Evolutionary conservation across 2,113 vertebrate species (phyloP).

Genomic region (Okapia johnstoni): DNA sequence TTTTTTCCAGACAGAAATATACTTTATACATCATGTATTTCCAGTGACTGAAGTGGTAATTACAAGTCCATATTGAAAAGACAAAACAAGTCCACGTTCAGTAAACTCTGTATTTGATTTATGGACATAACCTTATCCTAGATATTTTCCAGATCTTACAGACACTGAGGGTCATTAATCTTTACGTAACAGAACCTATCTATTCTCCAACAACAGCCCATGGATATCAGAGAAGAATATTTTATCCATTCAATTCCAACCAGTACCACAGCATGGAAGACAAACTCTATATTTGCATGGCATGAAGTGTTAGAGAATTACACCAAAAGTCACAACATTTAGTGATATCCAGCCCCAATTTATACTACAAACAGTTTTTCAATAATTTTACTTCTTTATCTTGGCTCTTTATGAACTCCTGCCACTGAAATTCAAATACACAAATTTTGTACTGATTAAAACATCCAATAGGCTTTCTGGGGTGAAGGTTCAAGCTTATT

Average conservation of each 20-base stretch:
- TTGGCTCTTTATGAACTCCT: background rate
- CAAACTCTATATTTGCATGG: background rate
- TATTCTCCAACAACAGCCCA: background rate
- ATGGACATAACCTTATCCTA: background rate
- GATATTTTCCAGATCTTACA: background rate
- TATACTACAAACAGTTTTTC: background rate
- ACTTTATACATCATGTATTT: background rate
- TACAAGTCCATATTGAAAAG: background rate
- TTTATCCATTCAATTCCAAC: background rate
- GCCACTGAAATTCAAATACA: background rate
- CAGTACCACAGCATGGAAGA: background rate
- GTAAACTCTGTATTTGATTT: background rate
- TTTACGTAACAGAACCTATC: background rate
- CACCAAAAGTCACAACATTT: background rate
- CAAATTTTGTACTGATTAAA: background rate
- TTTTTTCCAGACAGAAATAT: background rate
- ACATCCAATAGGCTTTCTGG: background rate
- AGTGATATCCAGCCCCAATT: background rate
- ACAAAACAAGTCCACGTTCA: background rate
- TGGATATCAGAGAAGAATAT: background rate
- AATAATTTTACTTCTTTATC: background rate
- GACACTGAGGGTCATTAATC: background rate
- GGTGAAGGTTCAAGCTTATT: background rate
- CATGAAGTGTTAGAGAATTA: background rate
- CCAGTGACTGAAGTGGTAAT: background rate